Evolutionary conservation across 2,888 invertebrate genomes (phyloP).

Genomic region (Volucella bombylans): DNA sequence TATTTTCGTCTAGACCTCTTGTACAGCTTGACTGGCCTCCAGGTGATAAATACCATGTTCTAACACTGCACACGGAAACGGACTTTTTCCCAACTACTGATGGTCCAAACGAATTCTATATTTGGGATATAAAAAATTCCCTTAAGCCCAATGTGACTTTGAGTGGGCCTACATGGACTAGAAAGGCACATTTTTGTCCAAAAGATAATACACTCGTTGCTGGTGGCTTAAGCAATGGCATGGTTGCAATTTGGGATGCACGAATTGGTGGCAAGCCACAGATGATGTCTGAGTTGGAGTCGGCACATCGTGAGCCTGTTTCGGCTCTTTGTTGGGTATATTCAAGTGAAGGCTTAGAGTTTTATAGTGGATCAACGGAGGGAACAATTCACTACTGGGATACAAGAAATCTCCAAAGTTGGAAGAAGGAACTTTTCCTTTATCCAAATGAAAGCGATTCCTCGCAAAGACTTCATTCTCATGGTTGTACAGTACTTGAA

Average conservation of each 20-base stretch:
- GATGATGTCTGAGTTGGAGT: constrained; percentile 89
- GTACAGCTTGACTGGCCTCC: constrained; percentile 87
- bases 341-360: constrained; percentile 96
- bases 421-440: constrained; percentile 85
- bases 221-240: constrained; percentile 89
- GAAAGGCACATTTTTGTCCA: constrained; percentile 92
- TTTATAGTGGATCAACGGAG: constrained; percentile 95
- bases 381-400: constrained; percentile 88
- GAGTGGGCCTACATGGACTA: constrained; percentile 87
- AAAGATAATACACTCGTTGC: constrained; percentile 90
- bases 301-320: constrained; percentile 92
- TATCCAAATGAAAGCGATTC: constrained; percentile 85
- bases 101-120: constrained; percentile 76
- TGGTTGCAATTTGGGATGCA: constrained; percentile 91
- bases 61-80: constrained; percentile 76
- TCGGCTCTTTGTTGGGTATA: constrained; percentile 94
- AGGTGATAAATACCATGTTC: constrained; percentile 81
- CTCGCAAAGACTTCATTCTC: constrained; percentile 84
- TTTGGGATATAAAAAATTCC: constrained; percentile 79
- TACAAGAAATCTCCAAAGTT: constrained; percentile 85
- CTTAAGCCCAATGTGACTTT: constrained; percentile 87
- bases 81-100: constrained; percentile 58
- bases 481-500: constrained; percentile 86
- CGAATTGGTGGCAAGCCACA: constrained; percentile 90
- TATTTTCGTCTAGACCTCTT: constrained; percentile 82